Percentiles rank a stretch among this genome's conserved stretches.
These are phyloP conservation scores for Brenthis ino DNA, from an alignment of 2,888 invertebrate species.

Conservation along the genomic window DNA sequence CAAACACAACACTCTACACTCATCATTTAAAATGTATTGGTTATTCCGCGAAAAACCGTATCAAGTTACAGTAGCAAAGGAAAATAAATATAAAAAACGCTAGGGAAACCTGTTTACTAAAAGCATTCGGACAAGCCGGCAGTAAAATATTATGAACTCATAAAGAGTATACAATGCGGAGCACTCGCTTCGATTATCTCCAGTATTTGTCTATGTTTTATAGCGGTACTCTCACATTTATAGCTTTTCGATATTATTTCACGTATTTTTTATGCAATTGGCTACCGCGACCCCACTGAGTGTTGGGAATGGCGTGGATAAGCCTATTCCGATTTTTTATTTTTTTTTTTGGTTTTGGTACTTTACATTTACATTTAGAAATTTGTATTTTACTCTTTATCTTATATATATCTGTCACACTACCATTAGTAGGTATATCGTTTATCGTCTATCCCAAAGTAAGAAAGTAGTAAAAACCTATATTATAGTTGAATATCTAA, in stretches of 20 bases:
- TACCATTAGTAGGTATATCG: too few species aligned
- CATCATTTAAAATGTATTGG: constrained; percentile 23
- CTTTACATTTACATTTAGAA: too few species aligned
- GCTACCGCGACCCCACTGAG: constrained; percentile 53
- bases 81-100: constrained; percentile 24
- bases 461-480: too few species aligned
- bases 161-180: constrained; percentile 74
- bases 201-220: constrained; percentile 78
- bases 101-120: constrained; percentile 47
- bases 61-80: constrained; percentile 17
- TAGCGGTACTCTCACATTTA: constrained; percentile 72
- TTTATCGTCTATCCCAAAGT: too few species aligned
- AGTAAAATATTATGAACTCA: constrained; percentile 78
- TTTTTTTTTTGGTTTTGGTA: background rate
- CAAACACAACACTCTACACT: constrained; percentile 19
- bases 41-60: constrained; percentile 16
- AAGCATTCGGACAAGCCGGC: constrained; percentile 67
- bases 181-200: constrained; percentile 77
- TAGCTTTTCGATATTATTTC: constrained; percentile 79
- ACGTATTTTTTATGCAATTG: constrained; percentile 66
- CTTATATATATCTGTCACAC: too few species aligned
- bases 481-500: too few species aligned
- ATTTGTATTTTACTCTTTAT: too few species aligned
- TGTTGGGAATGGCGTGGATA: constrained; percentile 52
- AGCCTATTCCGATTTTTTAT: constrained; percentile 10